These are phyloP conservation scores for Eristalis arbustorum DNA, from an alignment of 2,888 invertebrate genomes.

Conservation along the genomic window DNA sequence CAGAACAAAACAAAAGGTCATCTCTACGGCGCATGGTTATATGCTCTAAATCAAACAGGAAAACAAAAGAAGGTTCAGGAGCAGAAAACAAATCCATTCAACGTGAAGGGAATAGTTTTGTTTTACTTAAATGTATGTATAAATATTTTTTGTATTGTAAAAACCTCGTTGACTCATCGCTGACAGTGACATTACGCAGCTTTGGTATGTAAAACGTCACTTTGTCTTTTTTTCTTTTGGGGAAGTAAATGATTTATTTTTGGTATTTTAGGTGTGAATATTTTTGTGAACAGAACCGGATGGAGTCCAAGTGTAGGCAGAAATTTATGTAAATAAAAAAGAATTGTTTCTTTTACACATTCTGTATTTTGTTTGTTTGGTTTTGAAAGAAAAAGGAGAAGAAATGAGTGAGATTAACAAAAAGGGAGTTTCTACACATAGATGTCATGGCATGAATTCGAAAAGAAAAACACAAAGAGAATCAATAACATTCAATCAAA, in stretches of 20 bases:
- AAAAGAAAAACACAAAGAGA: too few species aligned
- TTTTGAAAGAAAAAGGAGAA: background rate
- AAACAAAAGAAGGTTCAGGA: background rate
- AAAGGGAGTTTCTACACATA: background rate
- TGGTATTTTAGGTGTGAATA: background rate
- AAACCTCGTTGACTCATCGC: conserved; percentile 75
- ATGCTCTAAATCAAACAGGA: background rate
- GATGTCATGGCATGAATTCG: too few species aligned
- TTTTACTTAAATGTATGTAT: too few species aligned
- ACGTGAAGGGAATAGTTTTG: background rate
- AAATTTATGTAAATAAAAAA: conserved; percentile 53
- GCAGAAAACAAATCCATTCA: conserved; percentile 23
- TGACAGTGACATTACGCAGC: conserved; percentile 74
- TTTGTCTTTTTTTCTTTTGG: conserved; percentile 75
- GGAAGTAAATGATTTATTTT: background rate
- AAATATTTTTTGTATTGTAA: conserved; percentile 28
- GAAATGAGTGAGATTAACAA: background rate
- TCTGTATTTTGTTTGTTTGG: conserved; percentile 4
- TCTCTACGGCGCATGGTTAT: background rate
- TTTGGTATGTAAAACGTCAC: conserved; percentile 77
- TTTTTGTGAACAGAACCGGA: conserved; percentile 12
- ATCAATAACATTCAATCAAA: too few species aligned
- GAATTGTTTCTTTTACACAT: background rate
- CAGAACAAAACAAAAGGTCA: too few species aligned
- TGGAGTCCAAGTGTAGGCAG: conserved; percentile 51